Evolutionary conservation across 1,140 invertebrate genomes (phyloP).

Genomic region (Mactra quadrangularis): DNA sequence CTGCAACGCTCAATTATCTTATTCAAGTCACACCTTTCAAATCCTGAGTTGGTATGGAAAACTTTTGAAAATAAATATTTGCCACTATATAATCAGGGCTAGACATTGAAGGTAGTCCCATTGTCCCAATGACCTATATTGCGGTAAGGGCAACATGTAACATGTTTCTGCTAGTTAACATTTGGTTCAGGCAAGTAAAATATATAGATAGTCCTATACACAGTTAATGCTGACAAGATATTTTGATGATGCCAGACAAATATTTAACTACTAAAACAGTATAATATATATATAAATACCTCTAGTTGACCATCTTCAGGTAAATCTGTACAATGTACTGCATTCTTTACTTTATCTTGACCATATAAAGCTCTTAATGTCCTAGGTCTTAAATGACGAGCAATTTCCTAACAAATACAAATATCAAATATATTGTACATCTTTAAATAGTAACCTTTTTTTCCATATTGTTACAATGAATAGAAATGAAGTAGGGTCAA

Average conservation of each 20-base stretch:
- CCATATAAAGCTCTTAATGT: conserved; percentile 94
- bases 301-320: conserved; percentile 93
- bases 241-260: not conserved
- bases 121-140: not conserved
- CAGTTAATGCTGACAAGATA: not conserved
- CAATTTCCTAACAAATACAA: conserved; percentile 89
- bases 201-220: no score
- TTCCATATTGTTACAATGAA: no score
- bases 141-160: not conserved
- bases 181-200: not conserved
- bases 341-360: conserved; percentile 92
- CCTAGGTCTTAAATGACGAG: conserved; percentile 91
- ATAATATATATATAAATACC: conserved; percentile 81
- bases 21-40: no score
- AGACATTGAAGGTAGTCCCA: no score
- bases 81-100: no score
- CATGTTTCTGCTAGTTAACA: not conserved
- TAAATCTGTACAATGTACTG: conserved; percentile 96
- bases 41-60: no score
- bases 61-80: no score
- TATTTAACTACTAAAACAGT: not conserved
- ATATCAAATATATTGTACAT: not conserved
- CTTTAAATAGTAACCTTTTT: no score
- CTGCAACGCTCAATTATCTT: no score
- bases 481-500: no score